Evolutionary conservation across 1,140 invertebrate species (phyloP).

Genomic region (Bombus breviceps): DNA sequence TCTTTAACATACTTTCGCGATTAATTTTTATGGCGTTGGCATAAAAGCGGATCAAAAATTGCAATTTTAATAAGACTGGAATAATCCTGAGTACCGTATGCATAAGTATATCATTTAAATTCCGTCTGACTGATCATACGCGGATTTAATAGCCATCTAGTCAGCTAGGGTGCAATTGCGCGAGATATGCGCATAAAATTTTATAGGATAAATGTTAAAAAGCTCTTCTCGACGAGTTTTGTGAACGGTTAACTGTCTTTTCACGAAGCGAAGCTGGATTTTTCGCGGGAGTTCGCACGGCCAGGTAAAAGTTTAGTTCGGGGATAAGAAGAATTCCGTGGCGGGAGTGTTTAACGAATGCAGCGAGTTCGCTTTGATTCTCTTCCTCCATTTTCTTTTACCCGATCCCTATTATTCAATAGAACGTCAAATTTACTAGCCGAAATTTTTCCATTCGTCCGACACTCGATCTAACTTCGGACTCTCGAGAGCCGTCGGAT

Average conservation of each 20-base stretch:
- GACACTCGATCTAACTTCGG: constrained; percentile 29
- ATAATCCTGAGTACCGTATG: not conserved
- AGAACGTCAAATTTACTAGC: constrained; percentile 14
- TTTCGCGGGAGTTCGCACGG: not conserved
- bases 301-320: not conserved
- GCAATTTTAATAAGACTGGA: not conserved
- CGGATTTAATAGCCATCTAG: not conserved
- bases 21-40: not conserved
- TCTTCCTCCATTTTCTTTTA: not conserved
- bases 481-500: constrained; percentile 22
- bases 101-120: not conserved
- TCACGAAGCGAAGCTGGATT: not conserved
- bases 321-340: no score
- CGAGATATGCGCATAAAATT: not conserved
- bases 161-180: not conserved
- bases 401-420: constrained; percentile 23
- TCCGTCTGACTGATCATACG: not conserved
- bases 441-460: constrained; percentile 23
- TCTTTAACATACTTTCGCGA: not conserved
- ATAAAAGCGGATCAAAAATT: not conserved
- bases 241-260: not conserved
- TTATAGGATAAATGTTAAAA: not conserved
- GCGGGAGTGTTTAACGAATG: constrained; percentile 41
- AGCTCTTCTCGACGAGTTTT: not conserved
- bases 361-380: not conserved